phyloP scores from a whole-genome alignment of 2,113 vertebrate species.

The Castor canadensis region DNA sequence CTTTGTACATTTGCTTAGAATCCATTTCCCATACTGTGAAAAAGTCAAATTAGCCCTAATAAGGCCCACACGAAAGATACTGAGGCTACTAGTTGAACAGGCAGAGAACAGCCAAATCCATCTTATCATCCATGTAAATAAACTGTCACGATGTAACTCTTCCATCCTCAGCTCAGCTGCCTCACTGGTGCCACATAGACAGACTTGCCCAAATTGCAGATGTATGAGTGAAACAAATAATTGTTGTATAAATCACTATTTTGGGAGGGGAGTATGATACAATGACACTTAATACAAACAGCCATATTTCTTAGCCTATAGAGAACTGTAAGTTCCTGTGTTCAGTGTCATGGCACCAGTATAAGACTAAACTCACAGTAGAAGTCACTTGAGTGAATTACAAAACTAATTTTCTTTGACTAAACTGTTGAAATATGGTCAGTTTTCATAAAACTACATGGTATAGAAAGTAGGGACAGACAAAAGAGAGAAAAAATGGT shows the following conservation, averaged over 20 bases:
- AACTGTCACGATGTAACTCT: rapidly evolving
- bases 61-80: neutral
- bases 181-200: neutral
- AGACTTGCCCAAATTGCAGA: neutral
- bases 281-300: neutral
- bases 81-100: neutral
- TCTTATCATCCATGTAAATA: neutral
- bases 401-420: neutral
- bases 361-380: neutral
- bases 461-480: neutral
- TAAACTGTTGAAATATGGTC: neutral
- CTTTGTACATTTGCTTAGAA: neutral
- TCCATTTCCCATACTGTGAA: neutral
- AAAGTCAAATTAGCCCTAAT: neutral
- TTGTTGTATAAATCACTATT: neutral
- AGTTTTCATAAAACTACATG: neutral
- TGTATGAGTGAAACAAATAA: neutral
- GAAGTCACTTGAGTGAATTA: neutral
- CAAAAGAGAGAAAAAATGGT: neutral
- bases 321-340: neutral
- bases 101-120: rapidly evolving
- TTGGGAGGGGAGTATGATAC: neutral
- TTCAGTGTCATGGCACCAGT: neutral
- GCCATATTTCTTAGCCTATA: neutral
- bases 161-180: neutral